Conservation (phyloP, 2,797 vertebrate genomes). For the Balearica regulorum region DNA sequence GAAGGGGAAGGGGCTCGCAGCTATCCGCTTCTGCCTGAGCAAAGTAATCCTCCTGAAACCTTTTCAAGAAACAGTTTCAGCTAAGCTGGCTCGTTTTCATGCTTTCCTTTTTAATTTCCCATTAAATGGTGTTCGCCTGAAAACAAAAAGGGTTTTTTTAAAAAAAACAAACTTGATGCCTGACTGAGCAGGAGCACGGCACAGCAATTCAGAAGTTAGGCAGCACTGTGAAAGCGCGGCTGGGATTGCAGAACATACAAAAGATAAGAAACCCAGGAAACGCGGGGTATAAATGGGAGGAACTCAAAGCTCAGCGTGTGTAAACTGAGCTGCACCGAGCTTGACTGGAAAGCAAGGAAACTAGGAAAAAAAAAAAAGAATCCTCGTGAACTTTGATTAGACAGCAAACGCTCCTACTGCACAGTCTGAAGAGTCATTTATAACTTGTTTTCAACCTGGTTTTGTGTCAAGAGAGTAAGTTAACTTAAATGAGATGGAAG, state of each 20-base stretch:
- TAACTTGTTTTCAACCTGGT: neutral
- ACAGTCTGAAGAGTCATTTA: neutral
- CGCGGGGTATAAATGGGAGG: neutral
- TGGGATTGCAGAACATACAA: slow-evolving; percentile 8
- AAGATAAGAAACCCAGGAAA: slow-evolving; percentile 22
- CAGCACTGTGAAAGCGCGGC: neutral
- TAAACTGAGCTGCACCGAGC: neutral
- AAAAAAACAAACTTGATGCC: neutral
- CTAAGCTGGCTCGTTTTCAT: neutral
- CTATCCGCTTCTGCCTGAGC: neutral
- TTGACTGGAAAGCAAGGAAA: neutral
- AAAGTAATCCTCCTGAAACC: neutral
- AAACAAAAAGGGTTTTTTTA: neutral
- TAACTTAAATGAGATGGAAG: neutral
- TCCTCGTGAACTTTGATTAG: neutral
- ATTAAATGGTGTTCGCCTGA: neutral
- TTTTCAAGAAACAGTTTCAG: neutral
- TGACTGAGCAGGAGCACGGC: neutral
- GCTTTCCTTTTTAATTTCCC: neutral
- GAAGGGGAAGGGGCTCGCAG: neutral
- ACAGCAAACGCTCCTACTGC: neutral
- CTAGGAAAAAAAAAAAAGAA: neutral
- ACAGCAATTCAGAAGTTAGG: neutral
- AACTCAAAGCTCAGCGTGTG: neutral
- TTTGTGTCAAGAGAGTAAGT: neutral